These are phyloP conservation scores for Sinotaia quadrata DNA, from an alignment of 2,888 invertebrate species.

Conservation along the genomic window DNA sequence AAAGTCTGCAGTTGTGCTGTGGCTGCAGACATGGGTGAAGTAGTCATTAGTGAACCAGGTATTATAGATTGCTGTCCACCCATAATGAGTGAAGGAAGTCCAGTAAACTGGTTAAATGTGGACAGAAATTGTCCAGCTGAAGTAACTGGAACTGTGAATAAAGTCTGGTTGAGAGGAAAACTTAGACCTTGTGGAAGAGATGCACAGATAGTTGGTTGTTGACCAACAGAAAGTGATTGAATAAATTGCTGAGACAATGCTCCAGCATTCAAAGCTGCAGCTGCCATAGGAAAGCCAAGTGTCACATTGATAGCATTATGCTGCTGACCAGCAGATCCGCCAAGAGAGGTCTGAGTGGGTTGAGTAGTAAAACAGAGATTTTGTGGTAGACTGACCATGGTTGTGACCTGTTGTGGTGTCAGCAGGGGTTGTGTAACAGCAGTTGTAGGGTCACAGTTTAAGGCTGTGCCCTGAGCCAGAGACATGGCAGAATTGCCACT, in stretches of 20 bases:
- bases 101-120: slow-evolving; percentile 37
- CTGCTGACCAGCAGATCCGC: slow-evolving; percentile 19
- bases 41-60: slow-evolving; percentile 35
- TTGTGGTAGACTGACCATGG: slow-evolving; percentile 39
- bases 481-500: slow-evolving; percentile 11
- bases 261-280: slow-evolving; percentile 18
- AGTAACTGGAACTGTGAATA: slow-evolving; percentile 36
- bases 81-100: slow-evolving; percentile 37
- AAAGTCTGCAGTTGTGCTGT: slow-evolving; percentile 11
- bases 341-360: slow-evolving; percentile 23
- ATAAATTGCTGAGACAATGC: slow-evolving; percentile 38
- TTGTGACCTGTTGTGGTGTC: slow-evolving; percentile 18
- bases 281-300: slow-evolving; percentile 32
- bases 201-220: slow-evolving; percentile 27
- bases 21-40: slow-evolving; percentile 25
- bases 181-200: slow-evolving; percentile 28
- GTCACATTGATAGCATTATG: slow-evolving; percentile 15
- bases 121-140: slow-evolving; percentile 34
- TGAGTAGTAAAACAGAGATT: slow-evolving; percentile 38
- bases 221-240: slow-evolving; percentile 39
- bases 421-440: slow-evolving; percentile 20
- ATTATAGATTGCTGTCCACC: slow-evolving; percentile 39
- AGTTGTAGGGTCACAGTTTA: slow-evolving; percentile 14
- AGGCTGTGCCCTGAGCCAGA: background rate
- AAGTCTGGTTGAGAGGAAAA: slow-evolving; percentile 34